Conservation (phyloP, 2,797 vertebrate species). For the Cheirogaleus major region DNA sequence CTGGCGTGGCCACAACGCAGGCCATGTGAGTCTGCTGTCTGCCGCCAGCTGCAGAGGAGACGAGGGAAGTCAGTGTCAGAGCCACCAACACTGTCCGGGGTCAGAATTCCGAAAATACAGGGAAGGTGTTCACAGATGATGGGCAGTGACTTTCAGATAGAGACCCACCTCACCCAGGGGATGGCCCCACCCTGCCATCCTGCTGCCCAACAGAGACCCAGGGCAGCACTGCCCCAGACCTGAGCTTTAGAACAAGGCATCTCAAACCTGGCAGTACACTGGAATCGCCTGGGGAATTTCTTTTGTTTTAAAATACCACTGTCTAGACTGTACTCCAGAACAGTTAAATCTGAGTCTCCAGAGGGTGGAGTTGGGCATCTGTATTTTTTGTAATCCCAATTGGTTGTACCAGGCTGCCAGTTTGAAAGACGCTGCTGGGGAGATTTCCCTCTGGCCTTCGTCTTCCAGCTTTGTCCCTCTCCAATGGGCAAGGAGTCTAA, state of each 20-base stretch:
- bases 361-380: background rate
- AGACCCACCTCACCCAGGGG: too few species aligned
- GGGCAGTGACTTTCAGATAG: background rate
- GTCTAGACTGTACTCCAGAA: background rate
- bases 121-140: background rate
- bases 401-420: background rate
- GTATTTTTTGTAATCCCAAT: background rate
- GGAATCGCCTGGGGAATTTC: background rate
- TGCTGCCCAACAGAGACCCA: background rate
- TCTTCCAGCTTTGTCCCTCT: background rate
- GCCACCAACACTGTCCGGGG: background rate
- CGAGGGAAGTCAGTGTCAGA: background rate
- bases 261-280: background rate
- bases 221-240: background rate
- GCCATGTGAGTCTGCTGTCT: background rate
- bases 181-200: background rate
- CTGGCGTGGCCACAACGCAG: background rate
- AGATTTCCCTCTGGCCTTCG: background rate
- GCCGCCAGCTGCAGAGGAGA: background rate
- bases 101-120: background rate
- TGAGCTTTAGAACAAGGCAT: background rate
- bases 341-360: background rate
- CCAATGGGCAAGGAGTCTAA: background rate
- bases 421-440: background rate
- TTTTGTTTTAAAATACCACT: background rate